Base-by-base conservation (phyloP, 2,797 vertebrate genomes). In the Anas bernieri region DNA sequence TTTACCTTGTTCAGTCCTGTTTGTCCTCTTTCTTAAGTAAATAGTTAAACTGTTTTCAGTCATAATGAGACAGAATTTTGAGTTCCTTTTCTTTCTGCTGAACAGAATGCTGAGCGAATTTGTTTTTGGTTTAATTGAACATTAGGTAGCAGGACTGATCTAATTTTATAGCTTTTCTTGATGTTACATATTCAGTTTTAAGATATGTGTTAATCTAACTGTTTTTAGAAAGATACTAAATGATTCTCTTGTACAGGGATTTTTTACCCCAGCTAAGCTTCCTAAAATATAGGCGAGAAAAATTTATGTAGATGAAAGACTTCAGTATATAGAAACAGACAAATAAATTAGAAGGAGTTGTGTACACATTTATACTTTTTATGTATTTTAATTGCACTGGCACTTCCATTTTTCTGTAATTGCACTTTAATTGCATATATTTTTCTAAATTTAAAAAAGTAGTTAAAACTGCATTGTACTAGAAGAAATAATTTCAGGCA, bases 391-490 rank as follows among this genome's bases (percentile, higher is more conserved):
- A 98, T 97, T 97, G 90, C 84, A 85, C 68, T 93, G 77, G 43
- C 76, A 94, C 69, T 97, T 97, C 92, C 83, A 96, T 97, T 98
- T 97, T 96, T 96, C 39, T 69, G 70, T 98, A 98, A 98, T 97
- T 98, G 94, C 88, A 89, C 92, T 97, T 98, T 97, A 97, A 98
- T 97, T 97, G 96, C 92, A 68, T 89, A 77, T 93, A 97, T 97
- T 97, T 97, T 96, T 97, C 97, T 96, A 97, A 96, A 97, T 98
- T 97, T 91, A 96, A 97, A 97, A 97, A 98, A 97, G 90, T 96
- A 97, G 93, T 97, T 97, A 95, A 97, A 97, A 66, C 31, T 58
- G 73, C 92, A 96, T 96, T 96, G 86, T 97, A 83, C 67, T 67
- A 69, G 85, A 89, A 87, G 61, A 96, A 96, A 96, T 83, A 93